phyloP scores from a whole-genome alignment of 2,797 vertebrate genomes.

The Brachymystax lenok region DNA sequence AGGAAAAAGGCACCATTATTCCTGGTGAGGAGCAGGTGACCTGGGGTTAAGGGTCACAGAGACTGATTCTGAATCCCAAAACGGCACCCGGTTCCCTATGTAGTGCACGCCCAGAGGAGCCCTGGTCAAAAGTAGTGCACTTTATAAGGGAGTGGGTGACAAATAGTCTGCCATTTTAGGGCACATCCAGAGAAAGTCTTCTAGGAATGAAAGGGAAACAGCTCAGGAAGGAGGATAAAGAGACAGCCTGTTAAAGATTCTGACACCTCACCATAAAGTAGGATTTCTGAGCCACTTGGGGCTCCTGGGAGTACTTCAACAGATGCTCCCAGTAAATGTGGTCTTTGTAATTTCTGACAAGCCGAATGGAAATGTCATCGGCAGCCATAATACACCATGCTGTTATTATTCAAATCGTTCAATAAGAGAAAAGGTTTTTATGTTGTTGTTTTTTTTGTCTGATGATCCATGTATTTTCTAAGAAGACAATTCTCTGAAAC shows the following conservation, averaged over 20 bases:
- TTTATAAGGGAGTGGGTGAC: neutral
- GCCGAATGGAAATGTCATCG: conserved; percentile 82
- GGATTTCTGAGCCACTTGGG: conserved; percentile 79
- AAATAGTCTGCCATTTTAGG: neutral
- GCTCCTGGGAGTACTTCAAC: conserved; percentile 76
- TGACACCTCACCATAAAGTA: conserved; percentile 80
- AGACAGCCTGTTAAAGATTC: conserved; percentile 77
- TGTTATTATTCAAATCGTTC: conserved; percentile 76
- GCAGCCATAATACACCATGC: conserved; percentile 39
- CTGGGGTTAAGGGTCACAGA: conserved; percentile 70
- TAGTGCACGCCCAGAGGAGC: neutral
- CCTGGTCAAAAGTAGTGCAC: neutral
- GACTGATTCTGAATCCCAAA: neutral
- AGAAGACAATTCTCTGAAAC: conserved; percentile 52
- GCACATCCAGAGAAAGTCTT: conserved; percentile 62
- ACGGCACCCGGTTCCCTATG: neutral
- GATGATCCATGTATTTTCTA: conserved; percentile 53
- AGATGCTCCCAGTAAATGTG: conserved; percentile 78
- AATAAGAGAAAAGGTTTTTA: conserved; percentile 42
- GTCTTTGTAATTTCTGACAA: conserved; percentile 80
- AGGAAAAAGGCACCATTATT: conserved; percentile 67
- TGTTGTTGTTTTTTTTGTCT: conserved; percentile 67
- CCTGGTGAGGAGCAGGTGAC: conserved; percentile 70
- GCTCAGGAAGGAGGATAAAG: conserved; percentile 74
- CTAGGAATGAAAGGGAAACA: conserved; percentile 74